These are phyloP conservation scores for Tribolium castaneum DNA, from an alignment of 1,140 invertebrate species.

Conservation along the genomic window DNA sequence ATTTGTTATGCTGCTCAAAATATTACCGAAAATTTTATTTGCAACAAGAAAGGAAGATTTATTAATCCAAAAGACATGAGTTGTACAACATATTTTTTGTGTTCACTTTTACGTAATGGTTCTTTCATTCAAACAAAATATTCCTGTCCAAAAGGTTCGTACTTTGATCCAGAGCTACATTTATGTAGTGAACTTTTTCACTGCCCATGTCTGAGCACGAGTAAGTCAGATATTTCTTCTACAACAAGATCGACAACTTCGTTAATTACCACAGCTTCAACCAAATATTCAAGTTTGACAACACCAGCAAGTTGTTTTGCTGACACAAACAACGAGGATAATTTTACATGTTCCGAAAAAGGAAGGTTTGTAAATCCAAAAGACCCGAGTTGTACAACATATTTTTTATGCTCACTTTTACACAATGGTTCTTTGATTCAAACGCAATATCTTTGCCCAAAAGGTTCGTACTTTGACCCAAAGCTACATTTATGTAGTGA, in stretches of 20 bases:
- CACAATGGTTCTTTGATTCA: constrained; percentile 7
- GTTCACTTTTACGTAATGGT: neutral
- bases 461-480: constrained; percentile 25
- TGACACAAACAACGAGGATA: neutral
- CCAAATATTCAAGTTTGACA: neutral
- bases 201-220: neutral
- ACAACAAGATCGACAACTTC: neutral
- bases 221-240: neutral
- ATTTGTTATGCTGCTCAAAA: too few species aligned
- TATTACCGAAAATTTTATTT: neutral
- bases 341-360: neutral
- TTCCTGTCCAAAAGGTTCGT: constrained; percentile 1
- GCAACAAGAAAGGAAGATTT: constrained; percentile 26
- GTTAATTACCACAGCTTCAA: neutral
- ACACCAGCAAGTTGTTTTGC: neutral
- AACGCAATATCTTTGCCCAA: neutral
- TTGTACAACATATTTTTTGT: constrained; percentile 29
- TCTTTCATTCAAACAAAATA: constrained; percentile 10
- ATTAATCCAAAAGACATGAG: neutral
- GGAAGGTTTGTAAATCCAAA: constrained; percentile 32
- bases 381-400: constrained; percentile 17
- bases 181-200: neutral
- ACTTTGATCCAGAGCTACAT: constrained; percentile 15
- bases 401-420: constrained; percentile 19
- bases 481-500: neutral